Evolutionary conservation across 2,888 invertebrate species (phyloP), one percentile per base, ranked within the genome.

Genomic region (Physocephala rufipes): DNA sequence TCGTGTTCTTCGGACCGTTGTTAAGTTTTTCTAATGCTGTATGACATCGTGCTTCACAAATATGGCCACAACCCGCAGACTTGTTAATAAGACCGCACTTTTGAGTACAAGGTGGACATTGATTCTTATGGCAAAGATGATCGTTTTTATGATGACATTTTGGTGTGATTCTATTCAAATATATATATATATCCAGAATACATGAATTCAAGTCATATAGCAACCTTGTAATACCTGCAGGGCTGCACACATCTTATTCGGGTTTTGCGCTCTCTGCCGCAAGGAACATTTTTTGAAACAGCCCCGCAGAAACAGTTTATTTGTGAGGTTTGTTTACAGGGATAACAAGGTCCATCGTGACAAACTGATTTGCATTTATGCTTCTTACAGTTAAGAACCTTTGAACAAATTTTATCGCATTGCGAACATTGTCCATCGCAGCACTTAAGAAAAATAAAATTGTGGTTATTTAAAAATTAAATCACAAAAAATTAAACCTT

Each of bases 61-160:
- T 82, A 81, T 96, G 96, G 0, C 75, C 76, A 68, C 84, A 78
- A 82, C 83, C 55, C 71, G 78, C 80, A 2, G 74, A 74, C 45
- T 79, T 78, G 73, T 85, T 85, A 62, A 73, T 73, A 12, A 92
- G 89, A 13, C 88, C 88, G 83, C 97, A 97, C 51, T 89, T 87
- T 79, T 94, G 92, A 73, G 87, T 89, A 82, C 97, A 97, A 0
- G 93, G 90, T 0, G 96, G 93, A 82, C 96, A 96, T 45, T 91
- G 90, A 0, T 93, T 93, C 79, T 93, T 92, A 82, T 96, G 96
- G 80, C 96, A 96, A 64, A 87, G 88, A 84, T 95, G 95, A 19
- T 88, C 88, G 76, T 92, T 91, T 72, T 92, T 89, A 83, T 97
- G 97, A 78, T 96, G 94, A 86, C 97, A 97, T 82, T 93, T 92